Evolutionary conservation across 2,113 vertebrate species (phyloP).

Genomic region (Corythoichthys intestinalis): DNA sequence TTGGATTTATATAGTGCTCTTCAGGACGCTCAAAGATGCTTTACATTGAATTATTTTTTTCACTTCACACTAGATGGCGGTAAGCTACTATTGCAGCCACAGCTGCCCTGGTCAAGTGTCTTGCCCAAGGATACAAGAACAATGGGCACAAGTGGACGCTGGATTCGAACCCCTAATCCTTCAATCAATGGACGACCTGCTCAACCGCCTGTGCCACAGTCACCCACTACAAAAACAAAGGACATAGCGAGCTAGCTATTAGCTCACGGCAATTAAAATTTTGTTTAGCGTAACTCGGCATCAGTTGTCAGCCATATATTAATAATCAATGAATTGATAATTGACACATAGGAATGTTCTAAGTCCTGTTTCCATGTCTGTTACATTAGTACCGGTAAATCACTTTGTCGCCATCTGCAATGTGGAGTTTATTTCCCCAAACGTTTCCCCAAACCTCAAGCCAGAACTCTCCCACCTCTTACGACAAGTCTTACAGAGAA

Average conservation of each 20-base stretch:
- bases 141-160: too few species aligned
- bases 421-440: constrained; percentile 26
- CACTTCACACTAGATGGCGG: too few species aligned
- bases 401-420: neutral
- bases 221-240: too few species aligned
- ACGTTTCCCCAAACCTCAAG: constrained; percentile 24
- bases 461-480: constrained; percentile 12
- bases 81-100: too few species aligned
- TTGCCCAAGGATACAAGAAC: too few species aligned
- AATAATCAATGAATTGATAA: neutral
- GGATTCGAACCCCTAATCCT: too few species aligned
- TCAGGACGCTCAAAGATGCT: too few species aligned
- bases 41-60: too few species aligned
- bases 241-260: neutral
- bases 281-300: neutral
- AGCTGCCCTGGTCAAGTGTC: too few species aligned
- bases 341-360: neutral
- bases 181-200: too few species aligned
- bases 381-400: neutral
- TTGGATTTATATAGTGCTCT: too few species aligned
- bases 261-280: neutral
- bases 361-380: neutral
- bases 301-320: neutral
- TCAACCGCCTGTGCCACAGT: too few species aligned
- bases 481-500: constrained; percentile 20